Evolutionary conservation across 2,888 invertebrate genomes (phyloP).

Genomic region (Drosophila trichaetosa): DNA sequence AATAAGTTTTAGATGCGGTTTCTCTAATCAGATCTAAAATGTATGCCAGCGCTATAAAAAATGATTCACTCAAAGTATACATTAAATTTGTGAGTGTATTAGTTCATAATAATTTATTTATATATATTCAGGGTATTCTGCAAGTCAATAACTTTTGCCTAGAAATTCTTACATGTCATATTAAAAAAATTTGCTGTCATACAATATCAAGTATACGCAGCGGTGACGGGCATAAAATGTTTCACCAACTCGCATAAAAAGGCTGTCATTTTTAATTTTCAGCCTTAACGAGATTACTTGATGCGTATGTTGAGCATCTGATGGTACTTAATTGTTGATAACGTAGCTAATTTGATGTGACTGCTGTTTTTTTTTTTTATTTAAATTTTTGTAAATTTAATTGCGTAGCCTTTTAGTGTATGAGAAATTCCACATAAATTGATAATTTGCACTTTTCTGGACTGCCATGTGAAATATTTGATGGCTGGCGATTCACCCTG

Average conservation of each 20-base stretch:
- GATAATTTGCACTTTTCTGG: not conserved
- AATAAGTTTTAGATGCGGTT: not conserved
- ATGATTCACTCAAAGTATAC: not conserved
- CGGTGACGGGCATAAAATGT: constrained; percentile 46
- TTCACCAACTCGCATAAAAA: constrained; percentile 42
- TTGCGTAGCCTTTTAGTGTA: not conserved
- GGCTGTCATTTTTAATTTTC: constrained; percentile 62
- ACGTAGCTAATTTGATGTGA: constrained; percentile 44
- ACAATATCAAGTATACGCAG: constrained; percentile 50
- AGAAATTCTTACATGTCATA: constrained; percentile 17
- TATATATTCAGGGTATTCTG: not conserved
- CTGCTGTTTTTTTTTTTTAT: not conserved
- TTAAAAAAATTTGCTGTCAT: constrained; percentile 19
- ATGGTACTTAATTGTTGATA: constrained; percentile 53
- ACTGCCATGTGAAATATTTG: not conserved
- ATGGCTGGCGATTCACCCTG: not conserved
- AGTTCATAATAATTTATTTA: not conserved
- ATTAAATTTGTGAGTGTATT: not conserved
- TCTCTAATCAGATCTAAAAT: not conserved
- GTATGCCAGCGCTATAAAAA: not conserved
- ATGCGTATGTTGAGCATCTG: constrained; percentile 32
- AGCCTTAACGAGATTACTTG: constrained; percentile 42
- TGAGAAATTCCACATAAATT: constrained; percentile 13
- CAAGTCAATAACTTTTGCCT: not conserved
- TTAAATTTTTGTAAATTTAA: constrained; percentile 14